These are phyloP conservation scores for Actinernus sp. DNA, from an alignment of 92 coral and sea anemone genomes.

Conservation along the genomic window DNA sequence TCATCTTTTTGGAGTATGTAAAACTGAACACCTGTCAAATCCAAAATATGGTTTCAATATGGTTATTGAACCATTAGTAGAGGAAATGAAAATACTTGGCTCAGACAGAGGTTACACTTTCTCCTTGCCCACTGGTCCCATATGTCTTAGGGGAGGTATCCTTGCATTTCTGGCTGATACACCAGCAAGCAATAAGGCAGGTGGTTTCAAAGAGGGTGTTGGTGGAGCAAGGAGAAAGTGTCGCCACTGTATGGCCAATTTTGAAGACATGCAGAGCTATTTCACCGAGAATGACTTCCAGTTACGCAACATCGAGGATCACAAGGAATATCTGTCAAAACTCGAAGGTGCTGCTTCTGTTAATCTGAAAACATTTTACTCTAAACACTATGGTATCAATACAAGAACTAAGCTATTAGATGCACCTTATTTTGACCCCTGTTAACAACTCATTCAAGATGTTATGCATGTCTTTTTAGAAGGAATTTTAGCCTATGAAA, in stretches of 20 bases:
- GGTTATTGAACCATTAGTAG: slow-evolving; percentile 25
- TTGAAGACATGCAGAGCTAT: slow-evolving; percentile 32
- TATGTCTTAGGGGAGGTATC: slow-evolving; percentile 33
- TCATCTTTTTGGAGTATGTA: slow-evolving; percentile 11
- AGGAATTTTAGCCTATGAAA: slow-evolving; percentile 34
- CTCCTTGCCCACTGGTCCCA: slow-evolving; percentile 5
- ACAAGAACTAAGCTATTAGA: slow-evolving; percentile 25
- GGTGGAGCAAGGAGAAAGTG: slow-evolving; percentile 52
- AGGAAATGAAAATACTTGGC: slow-evolving; percentile 36
- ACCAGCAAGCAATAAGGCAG: slow-evolving; percentile 37
- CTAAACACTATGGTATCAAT: slow-evolving; percentile 48
- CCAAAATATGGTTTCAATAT: slow-evolving; percentile 24
- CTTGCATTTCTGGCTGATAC: slow-evolving; percentile 50
- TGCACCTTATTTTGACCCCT: slow-evolving; percentile 58
- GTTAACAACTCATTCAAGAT: slow-evolving; percentile 45
- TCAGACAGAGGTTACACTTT: slow-evolving; percentile 39
- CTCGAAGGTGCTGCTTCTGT: slow-evolving; percentile 27
- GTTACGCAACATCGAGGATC: slow-evolving; percentile 10
- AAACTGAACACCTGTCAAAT: slow-evolving; percentile 15
- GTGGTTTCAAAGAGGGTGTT: slow-evolving; percentile 60
- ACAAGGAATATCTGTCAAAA: slow-evolving; percentile 7
- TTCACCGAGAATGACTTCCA: slow-evolving; percentile 50
- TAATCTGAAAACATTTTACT: slow-evolving; percentile 21
- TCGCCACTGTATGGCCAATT: slow-evolving; percentile 51
- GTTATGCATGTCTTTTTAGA: slow-evolving; percentile 43